Evolutionary conservation across 2,888 invertebrate species (phyloP).

Genomic region (Folsomia manolachei): DNA sequence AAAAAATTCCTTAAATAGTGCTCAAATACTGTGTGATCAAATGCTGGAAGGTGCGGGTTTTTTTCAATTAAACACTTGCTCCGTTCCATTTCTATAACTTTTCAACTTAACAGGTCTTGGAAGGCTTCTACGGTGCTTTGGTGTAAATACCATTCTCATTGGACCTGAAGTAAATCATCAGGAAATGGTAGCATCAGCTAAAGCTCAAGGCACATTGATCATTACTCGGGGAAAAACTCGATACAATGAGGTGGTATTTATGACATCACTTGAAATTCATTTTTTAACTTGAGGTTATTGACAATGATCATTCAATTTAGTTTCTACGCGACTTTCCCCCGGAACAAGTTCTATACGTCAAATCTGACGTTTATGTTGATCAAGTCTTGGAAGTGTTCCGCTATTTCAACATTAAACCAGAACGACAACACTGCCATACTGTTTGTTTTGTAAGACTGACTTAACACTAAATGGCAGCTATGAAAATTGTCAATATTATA

Average conservation of each 20-base stretch:
- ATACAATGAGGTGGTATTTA: neutral
- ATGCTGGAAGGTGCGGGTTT: conserved; percentile 56
- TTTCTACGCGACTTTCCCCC: conserved; percentile 58
- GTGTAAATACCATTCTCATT: conserved; percentile 58
- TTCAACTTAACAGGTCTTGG: conserved; percentile 57
- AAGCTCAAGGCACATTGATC: neutral
- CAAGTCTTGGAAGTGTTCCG: conserved; percentile 67
- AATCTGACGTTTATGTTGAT: conserved; percentile 59
- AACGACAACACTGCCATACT: conserved; percentile 66
- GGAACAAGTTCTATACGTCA: conserved; percentile 63
- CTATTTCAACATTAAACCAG: conserved; percentile 65
- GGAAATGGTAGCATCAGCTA: too few species aligned
- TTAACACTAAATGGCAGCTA: too few species aligned
- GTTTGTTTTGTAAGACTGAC: conserved; percentile 70
- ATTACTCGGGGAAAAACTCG: conserved; percentile 58
- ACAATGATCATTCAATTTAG: too few species aligned
- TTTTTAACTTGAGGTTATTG: too few species aligned
- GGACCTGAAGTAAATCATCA: too few species aligned
- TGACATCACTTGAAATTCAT: neutral
- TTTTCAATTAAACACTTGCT: neutral
- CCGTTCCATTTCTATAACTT: conserved; percentile 50
- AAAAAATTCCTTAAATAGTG: too few species aligned
- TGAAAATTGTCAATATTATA: too few species aligned
- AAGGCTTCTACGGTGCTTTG: conserved; percentile 64
- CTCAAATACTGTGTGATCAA: conserved; percentile 62